Percentiles rank a stretch among this genome's conserved stretches.
Evolutionary conservation across 1,140 invertebrate species (phyloP).

Genomic region (Hermatobates lingyangjiaoensis): DNA sequence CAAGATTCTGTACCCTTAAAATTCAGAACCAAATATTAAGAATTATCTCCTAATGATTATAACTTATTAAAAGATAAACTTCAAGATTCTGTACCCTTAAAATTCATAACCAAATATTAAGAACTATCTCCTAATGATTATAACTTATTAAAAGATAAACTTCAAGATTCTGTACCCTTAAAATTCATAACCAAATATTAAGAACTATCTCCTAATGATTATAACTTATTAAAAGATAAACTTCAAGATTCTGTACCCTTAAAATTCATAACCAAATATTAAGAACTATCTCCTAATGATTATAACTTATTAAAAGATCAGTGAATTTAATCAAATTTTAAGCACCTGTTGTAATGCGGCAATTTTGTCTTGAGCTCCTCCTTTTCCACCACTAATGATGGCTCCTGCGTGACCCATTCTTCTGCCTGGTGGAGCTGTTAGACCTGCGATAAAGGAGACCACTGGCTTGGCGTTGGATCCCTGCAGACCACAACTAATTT

Average conservation of each 20-base stretch:
- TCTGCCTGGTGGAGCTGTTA: slow-evolving; percentile 90
- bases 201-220: neutral
- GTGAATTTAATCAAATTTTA: neutral
- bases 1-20: no score
- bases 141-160: neutral
- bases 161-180: neutral
- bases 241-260: neutral
- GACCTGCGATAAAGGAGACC: slow-evolving; percentile 96
- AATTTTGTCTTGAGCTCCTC: slow-evolving; percentile 95
- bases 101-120: neutral
- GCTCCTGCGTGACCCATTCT: slow-evolving; percentile 99
- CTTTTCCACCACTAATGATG: slow-evolving; percentile 96
- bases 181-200: neutral
- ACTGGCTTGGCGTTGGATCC: slow-evolving; percentile 89
- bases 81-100: neutral
- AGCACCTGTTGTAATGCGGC: slow-evolving; percentile 73
- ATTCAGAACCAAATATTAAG: no score
- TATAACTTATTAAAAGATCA: neutral
- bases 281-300: neutral
- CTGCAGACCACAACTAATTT: slow-evolving; percentile 29
- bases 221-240: neutral
- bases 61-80: no score
- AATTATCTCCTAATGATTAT: no score
- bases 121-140: neutral
- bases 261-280: neutral